Evolutionary conservation across 2,113 vertebrate species (phyloP).

Genomic region (Bubo blakistoni): DNA sequence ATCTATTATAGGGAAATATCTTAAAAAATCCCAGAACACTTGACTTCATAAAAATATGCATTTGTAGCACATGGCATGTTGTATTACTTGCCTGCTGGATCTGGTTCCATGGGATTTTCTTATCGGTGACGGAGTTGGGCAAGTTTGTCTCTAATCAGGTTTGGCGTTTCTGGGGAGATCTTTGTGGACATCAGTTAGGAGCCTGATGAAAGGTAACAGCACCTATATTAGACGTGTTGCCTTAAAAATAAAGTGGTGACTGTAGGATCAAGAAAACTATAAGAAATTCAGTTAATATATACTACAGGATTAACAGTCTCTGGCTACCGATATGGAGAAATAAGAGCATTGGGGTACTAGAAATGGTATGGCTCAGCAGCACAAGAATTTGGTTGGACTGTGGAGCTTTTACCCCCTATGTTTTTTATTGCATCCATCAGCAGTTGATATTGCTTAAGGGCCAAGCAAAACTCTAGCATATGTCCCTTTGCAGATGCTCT

Average conservation of each 20-base stretch:
- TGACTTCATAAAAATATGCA: conserved; percentile 12
- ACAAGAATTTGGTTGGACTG: background rate
- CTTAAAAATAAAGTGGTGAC: background rate
- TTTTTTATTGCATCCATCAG: background rate
- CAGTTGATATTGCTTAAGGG: background rate
- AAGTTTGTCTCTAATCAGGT: background rate
- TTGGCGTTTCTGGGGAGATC: background rate
- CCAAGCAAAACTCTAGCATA: background rate
- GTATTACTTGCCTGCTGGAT: background rate
- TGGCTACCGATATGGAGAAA: background rate
- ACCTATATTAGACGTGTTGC: background rate
- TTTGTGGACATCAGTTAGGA: background rate
- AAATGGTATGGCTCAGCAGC: background rate
- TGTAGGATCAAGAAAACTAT: background rate
- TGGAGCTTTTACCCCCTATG: background rate
- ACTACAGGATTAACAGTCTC: background rate
- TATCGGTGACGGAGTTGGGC: background rate
- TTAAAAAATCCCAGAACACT: background rate
- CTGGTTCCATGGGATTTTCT: background rate
- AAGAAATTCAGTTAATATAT: background rate
- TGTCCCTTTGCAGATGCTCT: background rate
- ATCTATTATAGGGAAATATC: background rate
- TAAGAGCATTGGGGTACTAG: background rate
- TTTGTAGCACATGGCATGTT: background rate
- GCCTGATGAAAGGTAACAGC: background rate